phyloP scores from a whole-genome alignment of 2,797 vertebrate species.

The Pogoniulus pusillus region DNA sequence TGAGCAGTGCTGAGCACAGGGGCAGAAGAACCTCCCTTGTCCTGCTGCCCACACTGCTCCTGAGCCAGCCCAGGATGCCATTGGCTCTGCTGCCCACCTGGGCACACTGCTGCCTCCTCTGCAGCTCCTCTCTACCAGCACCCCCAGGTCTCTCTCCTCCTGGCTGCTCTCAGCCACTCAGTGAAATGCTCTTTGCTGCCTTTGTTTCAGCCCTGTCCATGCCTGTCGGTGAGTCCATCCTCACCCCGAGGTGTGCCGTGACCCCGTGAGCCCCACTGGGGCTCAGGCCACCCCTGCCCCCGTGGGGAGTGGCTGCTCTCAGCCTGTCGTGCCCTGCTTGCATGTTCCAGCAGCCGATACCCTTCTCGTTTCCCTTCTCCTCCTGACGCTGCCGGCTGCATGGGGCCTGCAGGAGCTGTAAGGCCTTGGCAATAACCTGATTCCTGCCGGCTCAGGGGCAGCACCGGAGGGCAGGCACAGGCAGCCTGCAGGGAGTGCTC shows the following conservation, averaged over 20 bases:
- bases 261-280: rapidly evolving
- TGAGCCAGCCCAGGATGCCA: too few relatives aligned
- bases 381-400: neutral
- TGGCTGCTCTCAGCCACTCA: too few relatives aligned
- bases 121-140: too few relatives aligned
- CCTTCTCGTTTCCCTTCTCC: neutral
- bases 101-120: too few relatives aligned
- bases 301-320: rapidly evolving
- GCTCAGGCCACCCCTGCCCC: neutral
- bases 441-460: too few relatives aligned
- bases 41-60: too few relatives aligned
- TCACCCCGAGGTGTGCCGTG: rapidly evolving
- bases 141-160: too few relatives aligned
- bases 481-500: rapidly evolving
- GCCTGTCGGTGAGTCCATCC: rapidly evolving
- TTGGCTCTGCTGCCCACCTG: too few relatives aligned
- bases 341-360: rapidly evolving
- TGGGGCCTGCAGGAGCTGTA: rapidly evolving
- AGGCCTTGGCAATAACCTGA: rapidly evolving
- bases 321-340: neutral
- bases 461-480: neutral
- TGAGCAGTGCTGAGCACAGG: too few relatives aligned
- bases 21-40: too few relatives aligned
- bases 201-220: neutral
- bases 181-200: too few relatives aligned